Evolutionary conservation across 2,113 vertebrate species (phyloP), one percentile per base, ranked within the genome.

Genomic region (Tachysurus vachellii): DNA sequence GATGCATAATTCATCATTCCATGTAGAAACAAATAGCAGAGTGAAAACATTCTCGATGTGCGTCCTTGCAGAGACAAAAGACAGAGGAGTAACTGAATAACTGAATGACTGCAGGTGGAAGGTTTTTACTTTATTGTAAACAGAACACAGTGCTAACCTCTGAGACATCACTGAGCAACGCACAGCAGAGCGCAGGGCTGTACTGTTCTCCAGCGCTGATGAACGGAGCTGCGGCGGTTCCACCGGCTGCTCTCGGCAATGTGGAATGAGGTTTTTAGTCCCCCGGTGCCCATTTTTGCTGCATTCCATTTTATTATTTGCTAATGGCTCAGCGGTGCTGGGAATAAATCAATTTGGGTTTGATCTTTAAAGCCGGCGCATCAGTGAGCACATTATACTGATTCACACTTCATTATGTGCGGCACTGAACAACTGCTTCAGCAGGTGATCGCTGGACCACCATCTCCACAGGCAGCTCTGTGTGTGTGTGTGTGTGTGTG

Each of bases 321-420:
- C 88, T 88, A 92, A 88, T 76, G 86, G 85, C 68, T 86, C 84
- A 79, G 86, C 70, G 56, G 80, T 90, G 89, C 89, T 85, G 76
- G 80, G 90, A 85, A 85, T 91, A 88, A 94, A 94, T 93, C 92
- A 92, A 89, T 93, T 92, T 86, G 89, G 88, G 42, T 87, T 73
- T 92, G 90, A 92, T 92, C 91, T 92, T 90, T 91, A 90, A 94
- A 93, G 87, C 89, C 85, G 84, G 86, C 90, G 90, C 89, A 90
- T 89, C 91, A 92, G 92, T 89, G 88, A 92, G 88, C 88, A 88
- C 89, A 94, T 94, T 93, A 94, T 85, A 85, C 80, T 87, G 85
- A 92, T 93, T 91, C 93, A 87, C 89, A 92, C 90, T 90, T 93
- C 88, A 93, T 93, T 93, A 92, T 88, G 88, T 92, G 91, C 89